Base-by-base conservation (phyloP, 2,113 vertebrate species). In the Ochotona curzoniae region DNA sequence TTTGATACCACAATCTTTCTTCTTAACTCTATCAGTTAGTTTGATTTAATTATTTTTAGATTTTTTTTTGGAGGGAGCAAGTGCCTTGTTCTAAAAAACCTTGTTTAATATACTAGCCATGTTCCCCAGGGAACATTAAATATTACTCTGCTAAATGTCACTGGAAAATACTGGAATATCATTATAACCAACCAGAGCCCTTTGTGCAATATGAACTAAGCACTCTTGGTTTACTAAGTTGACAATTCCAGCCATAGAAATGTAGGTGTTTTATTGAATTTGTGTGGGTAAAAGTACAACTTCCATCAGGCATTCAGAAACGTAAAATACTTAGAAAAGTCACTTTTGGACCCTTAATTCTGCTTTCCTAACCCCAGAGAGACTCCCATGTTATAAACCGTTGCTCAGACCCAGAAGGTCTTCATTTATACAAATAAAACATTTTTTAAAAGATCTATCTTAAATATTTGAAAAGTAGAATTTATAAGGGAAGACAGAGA, bases 11-110 rank as follows among this genome's bases (percentile, higher is more conserved):
- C 91, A 60, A 47, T 69, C 12, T 85, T 71, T 91, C 60, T 66
- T 81, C 83, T 86, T 83, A 32, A 85, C 10, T 23, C 25, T 89
- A 44, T 14, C 47, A 71, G 4, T 76, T 83, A 30, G 26, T 83
- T 94, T 89, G 44, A 86, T 85, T 61, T 89, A 85, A 91, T 54
- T 79, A 79, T 88, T 78, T 91, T 86, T 60, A 67, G 87, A 44
- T 67, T 61, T 74, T 51, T 5, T 44, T 44, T 44, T 44, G 38
- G 38, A 6, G 38, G 38, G 38, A 6, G 38, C 4, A 44, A 44
- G 38, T 44, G 38, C 38, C 38, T 44, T 44, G 38, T 44, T 44
- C 38, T 44, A 44, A 44, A 44, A 4, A 78, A 47, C 51, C 21
- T 93, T 35, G 30, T 11, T 89, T 69, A 64, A 23, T 84, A 30